Evolutionary conservation across 1,140 invertebrate genomes (phyloP).

Genomic region (Hermetia illucens): DNA sequence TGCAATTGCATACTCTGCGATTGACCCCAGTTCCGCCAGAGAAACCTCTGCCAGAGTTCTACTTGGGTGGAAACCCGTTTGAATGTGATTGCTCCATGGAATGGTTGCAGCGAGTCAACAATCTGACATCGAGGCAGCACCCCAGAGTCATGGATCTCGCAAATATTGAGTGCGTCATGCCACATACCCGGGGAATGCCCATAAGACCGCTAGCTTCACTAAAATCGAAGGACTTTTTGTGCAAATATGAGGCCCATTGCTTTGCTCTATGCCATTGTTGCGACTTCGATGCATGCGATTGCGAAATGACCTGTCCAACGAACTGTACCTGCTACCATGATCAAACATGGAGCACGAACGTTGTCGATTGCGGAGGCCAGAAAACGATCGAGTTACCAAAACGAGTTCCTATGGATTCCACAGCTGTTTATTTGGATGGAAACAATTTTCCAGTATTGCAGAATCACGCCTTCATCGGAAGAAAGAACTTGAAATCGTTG

Average conservation of each 20-base stretch:
- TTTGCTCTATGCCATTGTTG: conserved; percentile 88
- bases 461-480: conserved; percentile 80
- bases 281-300: conserved; percentile 89
- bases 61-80: conserved; percentile 78
- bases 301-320: conserved; percentile 84
- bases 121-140: conserved; percentile 65
- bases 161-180: conserved; percentile 70
- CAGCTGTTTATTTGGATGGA: conserved; percentile 80
- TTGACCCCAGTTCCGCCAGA: conserved; percentile 53
- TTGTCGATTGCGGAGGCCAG: conserved; percentile 76
- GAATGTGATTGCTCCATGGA: conserved; percentile 87
- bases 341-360: conserved; percentile 82
- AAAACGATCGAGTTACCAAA: conserved; percentile 60
- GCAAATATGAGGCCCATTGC: conserved; percentile 82
- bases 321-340: conserved; percentile 89
- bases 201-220: conserved; percentile 51
- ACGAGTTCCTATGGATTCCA: conserved; percentile 85
- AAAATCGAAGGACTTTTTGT: conserved; percentile 71
- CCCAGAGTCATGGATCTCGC: conserved; percentile 76
- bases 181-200: conserved; percentile 51
- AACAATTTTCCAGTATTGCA: conserved; percentile 72
- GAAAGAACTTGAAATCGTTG: conserved; percentile 74
- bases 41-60: conserved; percentile 64
- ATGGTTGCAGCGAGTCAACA: conserved; percentile 77
- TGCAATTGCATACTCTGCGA: conserved; percentile 66